Conservation (phyloP, 2,113 vertebrate genomes). For the Ciconia boyciana region DNA sequence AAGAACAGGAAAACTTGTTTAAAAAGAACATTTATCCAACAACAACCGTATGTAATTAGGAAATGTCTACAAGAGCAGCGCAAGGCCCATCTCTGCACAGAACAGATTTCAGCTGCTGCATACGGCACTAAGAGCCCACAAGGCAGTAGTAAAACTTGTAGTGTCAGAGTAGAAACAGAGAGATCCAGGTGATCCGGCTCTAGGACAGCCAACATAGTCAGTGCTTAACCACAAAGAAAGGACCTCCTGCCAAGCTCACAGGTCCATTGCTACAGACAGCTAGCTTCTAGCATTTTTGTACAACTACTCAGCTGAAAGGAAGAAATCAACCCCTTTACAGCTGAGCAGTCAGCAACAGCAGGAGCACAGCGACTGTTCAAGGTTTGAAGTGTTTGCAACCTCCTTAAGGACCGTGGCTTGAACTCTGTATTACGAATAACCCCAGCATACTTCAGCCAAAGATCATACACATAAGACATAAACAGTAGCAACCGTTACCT, state of each 20-base stretch:
- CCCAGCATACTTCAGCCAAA: neutral
- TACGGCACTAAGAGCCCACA: neutral
- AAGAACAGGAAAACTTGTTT: neutral
- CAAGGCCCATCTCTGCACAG: neutral
- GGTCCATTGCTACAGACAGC: neutral
- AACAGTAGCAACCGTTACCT: neutral
- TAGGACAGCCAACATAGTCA: neutral
- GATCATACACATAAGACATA: neutral
- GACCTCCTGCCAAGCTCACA: neutral
- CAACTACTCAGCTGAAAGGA: neutral
- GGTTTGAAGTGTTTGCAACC: neutral
- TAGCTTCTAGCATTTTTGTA: neutral
- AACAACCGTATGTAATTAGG: neutral
- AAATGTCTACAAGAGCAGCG: neutral
- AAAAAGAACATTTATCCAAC: neutral
- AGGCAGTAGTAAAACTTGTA: neutral
- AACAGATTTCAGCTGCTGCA: neutral
- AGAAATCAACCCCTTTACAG: neutral
- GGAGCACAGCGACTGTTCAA: neutral
- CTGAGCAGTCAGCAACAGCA: neutral
- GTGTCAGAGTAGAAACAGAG: neutral
- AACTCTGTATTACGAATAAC: neutral
- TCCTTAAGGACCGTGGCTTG: neutral
- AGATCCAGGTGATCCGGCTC: neutral
- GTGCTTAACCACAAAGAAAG: neutral